Evolutionary conservation across 30 jellyfish, hydroid and myxozoan genomes (phyloP).

Genomic region (Haliclystus octoradiatus): DNA sequence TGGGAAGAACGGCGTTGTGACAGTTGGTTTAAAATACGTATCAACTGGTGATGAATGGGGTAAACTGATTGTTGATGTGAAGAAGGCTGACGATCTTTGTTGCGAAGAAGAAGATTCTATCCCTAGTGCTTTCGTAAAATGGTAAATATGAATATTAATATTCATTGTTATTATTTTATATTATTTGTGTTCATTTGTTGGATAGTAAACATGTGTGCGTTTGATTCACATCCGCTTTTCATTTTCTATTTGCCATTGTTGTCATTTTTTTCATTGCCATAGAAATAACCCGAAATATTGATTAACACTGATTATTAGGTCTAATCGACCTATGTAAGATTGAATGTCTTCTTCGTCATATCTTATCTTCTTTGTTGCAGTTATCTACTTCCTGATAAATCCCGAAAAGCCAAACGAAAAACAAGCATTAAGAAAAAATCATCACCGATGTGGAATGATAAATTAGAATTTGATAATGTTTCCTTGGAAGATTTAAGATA

Average conservation of each 20-base stretch:
- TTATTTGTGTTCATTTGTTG: background rate
- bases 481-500: conserved; percentile 59
- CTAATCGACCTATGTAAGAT: too few relatives aligned
- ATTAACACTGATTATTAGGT: background rate
- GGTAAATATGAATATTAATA: conserved; percentile 18
- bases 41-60: conserved; percentile 24
- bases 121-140: conserved; percentile 75
- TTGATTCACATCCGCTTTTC: too few relatives aligned
- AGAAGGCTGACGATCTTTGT: conserved; percentile 62
- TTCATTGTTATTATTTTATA: too few relatives aligned
- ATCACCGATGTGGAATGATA: conserved; percentile 91
- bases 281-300: too few relatives aligned
- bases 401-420: conserved; percentile 88
- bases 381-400: conserved; percentile 84
- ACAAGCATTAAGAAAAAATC: conserved; percentile 84
- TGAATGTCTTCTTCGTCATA: too few relatives aligned
- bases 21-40: conserved; percentile 68
- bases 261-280: too few relatives aligned
- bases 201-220: background rate
- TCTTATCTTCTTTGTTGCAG: conserved; percentile 42
- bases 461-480: conserved; percentile 65
- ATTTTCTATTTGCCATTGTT: too few relatives aligned
- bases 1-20: conserved; percentile 73
- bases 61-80: conserved; percentile 51
- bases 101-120: conserved; percentile 45